Base-by-base conservation (phyloP, 92 coral and sea anemone species). In the Diadumene lineata region DNA sequence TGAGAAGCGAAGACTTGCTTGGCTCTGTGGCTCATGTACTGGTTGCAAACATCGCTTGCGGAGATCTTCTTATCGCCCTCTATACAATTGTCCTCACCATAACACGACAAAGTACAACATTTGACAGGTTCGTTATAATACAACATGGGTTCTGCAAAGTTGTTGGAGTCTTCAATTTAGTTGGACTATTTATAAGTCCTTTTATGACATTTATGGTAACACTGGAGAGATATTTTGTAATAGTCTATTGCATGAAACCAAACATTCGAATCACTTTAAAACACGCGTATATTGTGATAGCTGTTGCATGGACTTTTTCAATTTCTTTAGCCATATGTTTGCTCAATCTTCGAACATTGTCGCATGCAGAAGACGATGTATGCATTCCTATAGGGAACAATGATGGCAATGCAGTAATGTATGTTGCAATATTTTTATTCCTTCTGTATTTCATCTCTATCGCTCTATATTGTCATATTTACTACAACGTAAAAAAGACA, bases 41-140 rank as follows among this genome's bases (percentile, higher is more conserved):
- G 4, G 79, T 79, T 0, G 75, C 74, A 3, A 79, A 83, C 24
- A 34, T 83, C 33, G 84, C 88, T 29, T 34, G 56, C 18, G 78
- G 83, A 17, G 88, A 83, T 33, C 55, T 83, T 11, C 31, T 77
- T 18, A 18, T 72, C 18, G 68, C 68, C 1, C 16, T 77, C 1
- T 83, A 77, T 77, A 50, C 70, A 24, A 26, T 83, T 9, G 38
- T 64, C 15, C 31, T 73, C 1, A 55, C 62, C 4, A 30, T 56
- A 17, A 73, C 78, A 15, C 31, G 78, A 16, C 78, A 61, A 43
- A 70, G 34, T 23, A 1, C 53, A n/a, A 6, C 34, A 17, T 7
- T 11, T 1, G 0, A 3, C 0, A 46, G 29, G 2, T 70, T 48
- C 51, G 0, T 23, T 16, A 26, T 0, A 8, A 43, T 70, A 0